phyloP scores from a whole-genome alignment of 2,888 invertebrate genomes.

The Macrosoma leucophasiata region DNA sequence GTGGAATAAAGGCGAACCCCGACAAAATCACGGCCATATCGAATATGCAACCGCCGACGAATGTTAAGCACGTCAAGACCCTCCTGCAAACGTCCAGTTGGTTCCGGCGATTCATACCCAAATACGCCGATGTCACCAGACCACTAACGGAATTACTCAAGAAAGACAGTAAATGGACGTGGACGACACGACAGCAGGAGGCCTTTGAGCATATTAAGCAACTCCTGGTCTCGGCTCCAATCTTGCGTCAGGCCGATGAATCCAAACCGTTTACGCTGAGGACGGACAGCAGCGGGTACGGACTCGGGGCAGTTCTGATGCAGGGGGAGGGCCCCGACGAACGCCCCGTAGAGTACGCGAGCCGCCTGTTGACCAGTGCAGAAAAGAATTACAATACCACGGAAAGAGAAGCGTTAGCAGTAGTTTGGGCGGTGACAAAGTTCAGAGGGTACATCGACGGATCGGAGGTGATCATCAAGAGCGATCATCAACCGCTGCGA shows the following conservation, averaged over 20 bases:
- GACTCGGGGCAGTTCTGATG: conserved; percentile 20
- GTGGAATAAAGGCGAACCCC: conserved; percentile 29
- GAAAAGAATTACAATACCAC: conserved; percentile 46
- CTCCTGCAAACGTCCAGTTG: conserved; percentile 31
- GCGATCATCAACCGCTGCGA: conserved; percentile 32
- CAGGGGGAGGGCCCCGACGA: conserved; percentile 17
- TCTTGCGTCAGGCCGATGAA: conserved; percentile 23
- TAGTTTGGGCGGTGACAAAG: conserved; percentile 30
- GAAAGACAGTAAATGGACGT: conserved; percentile 23
- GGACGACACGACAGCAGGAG: conserved; percentile 10
- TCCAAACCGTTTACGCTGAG: conserved; percentile 28
- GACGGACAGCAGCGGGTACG: conserved; percentile 34
- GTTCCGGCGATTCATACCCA: conserved; percentile 28
- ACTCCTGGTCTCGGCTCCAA: conserved; percentile 3
- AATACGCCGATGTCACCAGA: conserved; percentile 23
- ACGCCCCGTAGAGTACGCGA: conserved; percentile 23
- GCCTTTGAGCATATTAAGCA: conserved; percentile 75
- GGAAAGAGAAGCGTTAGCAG: conserved; percentile 37
- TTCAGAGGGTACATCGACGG: conserved; percentile 33
- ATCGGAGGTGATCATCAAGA: conserved; percentile 39
- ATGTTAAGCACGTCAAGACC: conserved; percentile 22
- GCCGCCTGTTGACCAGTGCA: conserved; percentile 23
- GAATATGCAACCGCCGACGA: conserved; percentile 2
- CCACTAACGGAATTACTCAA: conserved; percentile 26
- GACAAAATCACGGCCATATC: conserved; percentile 28